Evolutionary conservation across 2,113 vertebrate species (phyloP).

Genomic region (Lophura nycthemera): DNA sequence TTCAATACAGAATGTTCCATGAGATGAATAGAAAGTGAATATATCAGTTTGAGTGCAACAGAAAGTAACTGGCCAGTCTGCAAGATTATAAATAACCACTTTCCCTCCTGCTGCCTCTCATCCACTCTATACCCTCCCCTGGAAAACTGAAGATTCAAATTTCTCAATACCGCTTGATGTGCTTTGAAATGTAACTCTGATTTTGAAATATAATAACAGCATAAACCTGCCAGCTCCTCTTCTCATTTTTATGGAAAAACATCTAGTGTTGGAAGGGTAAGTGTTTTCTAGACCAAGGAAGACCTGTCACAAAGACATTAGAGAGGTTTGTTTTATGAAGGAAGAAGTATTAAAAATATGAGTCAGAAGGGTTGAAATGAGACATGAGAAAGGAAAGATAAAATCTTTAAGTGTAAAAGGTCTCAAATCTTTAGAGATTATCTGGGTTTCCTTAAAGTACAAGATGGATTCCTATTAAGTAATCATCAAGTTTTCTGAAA

Average conservation of each 20-base stretch:
- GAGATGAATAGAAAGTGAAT: neutral
- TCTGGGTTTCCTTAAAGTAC: neutral
- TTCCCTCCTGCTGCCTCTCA: neutral
- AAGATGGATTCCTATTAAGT: neutral
- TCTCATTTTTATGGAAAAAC: neutral
- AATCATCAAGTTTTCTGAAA: neutral
- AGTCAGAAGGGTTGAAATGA: neutral
- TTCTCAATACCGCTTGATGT: neutral
- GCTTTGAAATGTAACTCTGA: neutral
- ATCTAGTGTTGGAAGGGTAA: neutral
- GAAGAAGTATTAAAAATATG: neutral
- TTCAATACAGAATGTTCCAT: neutral
- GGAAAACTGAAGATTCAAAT: neutral
- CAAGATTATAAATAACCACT: neutral
- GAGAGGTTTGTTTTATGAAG: neutral
- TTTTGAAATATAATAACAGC: neutral
- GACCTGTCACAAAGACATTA: neutral
- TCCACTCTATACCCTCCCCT: neutral
- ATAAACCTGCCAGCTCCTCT: neutral
- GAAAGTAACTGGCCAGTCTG: neutral
- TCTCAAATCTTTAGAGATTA: neutral
- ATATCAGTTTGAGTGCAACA: neutral
- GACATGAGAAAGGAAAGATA: neutral
- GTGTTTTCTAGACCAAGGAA: neutral
- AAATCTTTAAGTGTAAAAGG: neutral